Evolutionary conservation across 2,888 invertebrate genomes (phyloP).

Genomic region (Tinea pellionella): DNA sequence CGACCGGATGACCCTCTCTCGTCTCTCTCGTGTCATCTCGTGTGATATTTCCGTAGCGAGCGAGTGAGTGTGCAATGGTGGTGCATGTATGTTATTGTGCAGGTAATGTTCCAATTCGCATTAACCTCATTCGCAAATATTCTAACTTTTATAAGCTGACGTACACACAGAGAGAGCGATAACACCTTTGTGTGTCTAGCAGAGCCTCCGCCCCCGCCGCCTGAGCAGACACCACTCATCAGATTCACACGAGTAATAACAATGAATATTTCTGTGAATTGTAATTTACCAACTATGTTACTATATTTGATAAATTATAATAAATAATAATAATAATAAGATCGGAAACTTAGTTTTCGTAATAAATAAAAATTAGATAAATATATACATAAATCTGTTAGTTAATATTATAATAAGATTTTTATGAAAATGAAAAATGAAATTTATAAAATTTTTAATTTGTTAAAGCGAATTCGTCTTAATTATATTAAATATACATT

Average conservation of each 20-base stretch:
- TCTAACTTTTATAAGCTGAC: too few species aligned
- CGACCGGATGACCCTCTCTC: too few species aligned
- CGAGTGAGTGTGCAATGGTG: too few species aligned
- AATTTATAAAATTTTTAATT: not conserved
- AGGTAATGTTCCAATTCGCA: not conserved
- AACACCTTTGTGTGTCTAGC: too few species aligned
- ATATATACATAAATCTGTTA: not conserved
- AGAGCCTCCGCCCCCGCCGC: too few species aligned
- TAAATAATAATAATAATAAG: slow-evolving; percentile 1
- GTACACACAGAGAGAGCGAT: too few species aligned
- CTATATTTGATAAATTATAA: not conserved
- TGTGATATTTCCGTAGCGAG: too few species aligned
- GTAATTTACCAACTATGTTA: not conserved
- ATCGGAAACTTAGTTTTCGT: slow-evolving; percentile 14
- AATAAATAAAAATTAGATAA: slow-evolving; percentile 3
- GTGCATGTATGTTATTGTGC: not conserved
- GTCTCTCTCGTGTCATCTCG: too few species aligned
- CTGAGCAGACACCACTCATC: too few species aligned
- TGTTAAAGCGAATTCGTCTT: not conserved
- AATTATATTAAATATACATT: not conserved
- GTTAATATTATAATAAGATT: not conserved
- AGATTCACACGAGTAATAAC: not conserved
- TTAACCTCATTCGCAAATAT: not conserved
- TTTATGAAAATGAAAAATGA: slow-evolving; percentile 7
- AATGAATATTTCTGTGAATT: not conserved